Evolutionary conservation across 1,140 invertebrate genomes (phyloP), one percentile per base, ranked within the genome.

Genomic region (Maconellicoccus hirsutus): DNA sequence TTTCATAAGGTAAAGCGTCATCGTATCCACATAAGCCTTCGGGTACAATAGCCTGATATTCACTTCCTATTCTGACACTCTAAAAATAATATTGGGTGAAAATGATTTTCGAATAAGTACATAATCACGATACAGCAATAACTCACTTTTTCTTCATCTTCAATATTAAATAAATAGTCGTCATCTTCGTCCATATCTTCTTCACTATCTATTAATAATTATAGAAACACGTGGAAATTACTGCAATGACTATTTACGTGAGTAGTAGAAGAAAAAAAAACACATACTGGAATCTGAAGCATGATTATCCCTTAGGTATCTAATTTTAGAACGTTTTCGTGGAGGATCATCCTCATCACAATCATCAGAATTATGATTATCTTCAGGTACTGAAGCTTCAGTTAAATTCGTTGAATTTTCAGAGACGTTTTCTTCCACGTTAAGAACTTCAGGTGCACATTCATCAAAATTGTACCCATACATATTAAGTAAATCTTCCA

Each of bases 11-110:
- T 74, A 92, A 82, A 3, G 90, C 90, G 82, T 96, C 93, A 77
- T 93, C 94, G 81, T 97, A 77, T 59, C 73, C 75, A 76, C 88
- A 90, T 6, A 97, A 81, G 14, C 92, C 94, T 79, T 94, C 92
- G 0, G 95, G 94, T 77, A 98, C 93, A 71, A 85, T 85, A 22
- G 94, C 95, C 82, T 98, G 95, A 79, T 91, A 98, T 77, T 95
- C 91, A 75, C 87, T 87, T 33, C 95, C 95, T 27, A 98, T 94
- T 91, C 96, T 96, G 71, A 98, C 97, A 21, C 91, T 96, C 83
- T 84, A 16, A 26, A 69, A 71, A 72, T 26, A 16, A 59, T 59
- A 16, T 33, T 19, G 4, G 52, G n/a, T 7, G 4, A 7, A 4
- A 22, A 6, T 4, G 3, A 19, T 59, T 19, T 59, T 59, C 52